phyloP scores from a whole-genome alignment of 2,797 vertebrate species.

The Ciconia nigra region DNA sequence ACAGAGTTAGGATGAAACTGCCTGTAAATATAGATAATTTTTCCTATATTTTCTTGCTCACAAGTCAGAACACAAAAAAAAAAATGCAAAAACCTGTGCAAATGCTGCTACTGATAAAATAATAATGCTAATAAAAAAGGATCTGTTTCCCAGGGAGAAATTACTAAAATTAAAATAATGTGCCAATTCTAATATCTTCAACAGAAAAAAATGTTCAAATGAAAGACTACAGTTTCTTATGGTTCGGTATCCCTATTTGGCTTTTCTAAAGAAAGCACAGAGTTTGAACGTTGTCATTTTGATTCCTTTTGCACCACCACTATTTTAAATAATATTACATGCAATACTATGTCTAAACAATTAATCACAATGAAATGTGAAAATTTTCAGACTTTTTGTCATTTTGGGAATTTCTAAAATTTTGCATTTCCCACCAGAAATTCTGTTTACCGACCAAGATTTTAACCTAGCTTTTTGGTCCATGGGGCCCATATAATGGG shows the following conservation, averaged over 20 bases:
- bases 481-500: not conserved
- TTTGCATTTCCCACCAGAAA: not conserved
- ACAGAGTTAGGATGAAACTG: not conserved
- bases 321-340: not conserved
- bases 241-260: not conserved
- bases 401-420: not conserved
- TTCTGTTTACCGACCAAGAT: not conserved
- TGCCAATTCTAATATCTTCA: not conserved
- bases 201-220: not conserved
- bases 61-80: not conserved
- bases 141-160: not conserved
- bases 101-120: not conserved
- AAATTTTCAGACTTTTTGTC: not conserved
- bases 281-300: not conserved
- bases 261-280: fast-evolving
- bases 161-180: not conserved
- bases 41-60: not conserved
- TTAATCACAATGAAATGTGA: not conserved
- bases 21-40: not conserved
- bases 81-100: not conserved
- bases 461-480: not conserved
- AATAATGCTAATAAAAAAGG: fast-evolving
- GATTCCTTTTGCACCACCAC: not conserved
- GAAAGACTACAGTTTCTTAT: not conserved
- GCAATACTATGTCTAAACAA: not conserved